Base-by-base conservation (phyloP, 2,797 vertebrate genomes). In the Oophaga sylvatica region DNA sequence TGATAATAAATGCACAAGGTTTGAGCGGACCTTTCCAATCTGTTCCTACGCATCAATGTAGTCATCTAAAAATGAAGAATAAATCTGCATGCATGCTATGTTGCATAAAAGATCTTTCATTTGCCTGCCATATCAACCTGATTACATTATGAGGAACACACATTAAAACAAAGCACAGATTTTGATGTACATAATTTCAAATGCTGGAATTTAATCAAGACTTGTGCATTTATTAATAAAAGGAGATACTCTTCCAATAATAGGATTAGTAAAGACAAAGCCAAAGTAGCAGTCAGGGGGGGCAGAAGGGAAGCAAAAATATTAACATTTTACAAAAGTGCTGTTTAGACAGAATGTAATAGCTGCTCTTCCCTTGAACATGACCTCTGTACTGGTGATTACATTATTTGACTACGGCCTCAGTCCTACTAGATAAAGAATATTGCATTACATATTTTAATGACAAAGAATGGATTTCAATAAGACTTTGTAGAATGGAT, bases 281-380 rank as follows among this genome's bases (percentile, higher is more conserved):
- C 71, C 59, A 89, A 89, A 89, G 84, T 65, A 85, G 79, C 78
- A 85, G 77, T 84, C 59, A 87, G 73, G 65, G 78, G 78, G 71
- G 5, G 62, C 73, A 86, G 67, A 85, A 78, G 87, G 87, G 83
- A 79, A 89, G 60, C 88, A 84, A 91, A 91, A 92, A 92, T 80
- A 92, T 92, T 92, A 92, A 78, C 88, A 92, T 91, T 91, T 93
- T 90, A 90, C 81, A 92, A 92, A 91, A 91, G 91, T 91, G 90
- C 91, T 90, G 90, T 91, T 90, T 93, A 89, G 87, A 82, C 86
- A 89, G 90, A 87, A 85, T 77, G 80, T 90, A 85, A 89, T 92
- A 89, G 90, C 90, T 92, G 87, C 88, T 90, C 80, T 90, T 88
- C 90, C 88, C 83, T 89, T 91, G 88, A 91, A 91, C 71, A 78